phyloP scores from a whole-genome alignment of 2,888 invertebrate genomes.

The Bugula neritina region DNA sequence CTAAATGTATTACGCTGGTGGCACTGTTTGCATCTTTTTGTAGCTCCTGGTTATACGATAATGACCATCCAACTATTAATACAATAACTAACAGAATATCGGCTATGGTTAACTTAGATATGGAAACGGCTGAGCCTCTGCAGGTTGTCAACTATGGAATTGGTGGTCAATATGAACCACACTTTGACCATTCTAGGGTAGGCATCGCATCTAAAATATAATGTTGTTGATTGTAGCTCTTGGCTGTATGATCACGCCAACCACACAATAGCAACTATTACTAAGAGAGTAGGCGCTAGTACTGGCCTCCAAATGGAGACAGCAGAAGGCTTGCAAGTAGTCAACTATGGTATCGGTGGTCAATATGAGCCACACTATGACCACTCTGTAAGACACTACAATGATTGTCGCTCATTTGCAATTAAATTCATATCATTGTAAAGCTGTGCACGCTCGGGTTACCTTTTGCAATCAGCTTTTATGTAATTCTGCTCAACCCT shows the following conservation, averaged over 20 bases:
- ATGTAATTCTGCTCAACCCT: no score
- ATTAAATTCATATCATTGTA: no score
- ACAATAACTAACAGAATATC: conserved; percentile 72
- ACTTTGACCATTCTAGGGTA: conserved; percentile 61
- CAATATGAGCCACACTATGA: conserved; percentile 93
- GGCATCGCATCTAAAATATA: neutral
- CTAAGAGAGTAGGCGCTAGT: conserved; percentile 74
- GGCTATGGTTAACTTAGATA: conserved; percentile 78
- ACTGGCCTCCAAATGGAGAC: conserved; percentile 78
- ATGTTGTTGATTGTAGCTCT: conserved; percentile 58
- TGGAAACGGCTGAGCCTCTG: conserved; percentile 86
- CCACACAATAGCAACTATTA: conserved; percentile 66
- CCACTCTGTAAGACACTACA: conserved; percentile 27
- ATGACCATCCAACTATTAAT: conserved; percentile 70
- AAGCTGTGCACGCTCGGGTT: no score
- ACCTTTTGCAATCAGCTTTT: no score
- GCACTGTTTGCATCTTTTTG: conserved; percentile 30
- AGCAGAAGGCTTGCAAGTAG: conserved; percentile 91
- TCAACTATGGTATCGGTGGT: conserved; percentile 93
- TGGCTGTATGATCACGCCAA: conserved; percentile 86
- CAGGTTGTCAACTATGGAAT: conserved; percentile 95
- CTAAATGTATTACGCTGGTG: neutral
- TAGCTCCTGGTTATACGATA: conserved; percentile 82
- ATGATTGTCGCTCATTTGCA: no score
- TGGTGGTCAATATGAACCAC: conserved; percentile 93